These are phyloP conservation scores for Litocranius walleri DNA, from an alignment of 2,113 vertebrate genomes.

Conservation along the genomic window DNA sequence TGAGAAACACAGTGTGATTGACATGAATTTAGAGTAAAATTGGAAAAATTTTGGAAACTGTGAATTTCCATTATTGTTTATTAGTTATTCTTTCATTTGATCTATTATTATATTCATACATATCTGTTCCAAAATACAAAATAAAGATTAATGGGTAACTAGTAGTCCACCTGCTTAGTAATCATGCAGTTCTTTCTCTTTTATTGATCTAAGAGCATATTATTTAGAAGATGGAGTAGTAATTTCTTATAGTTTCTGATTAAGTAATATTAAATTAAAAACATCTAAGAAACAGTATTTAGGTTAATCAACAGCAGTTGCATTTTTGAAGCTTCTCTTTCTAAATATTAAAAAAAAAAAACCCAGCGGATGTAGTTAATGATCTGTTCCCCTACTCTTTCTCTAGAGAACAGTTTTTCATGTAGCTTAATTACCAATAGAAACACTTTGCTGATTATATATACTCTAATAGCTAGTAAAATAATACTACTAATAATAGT, in stretches of 20 bases:
- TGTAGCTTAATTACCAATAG: neutral
- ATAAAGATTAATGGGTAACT: neutral
- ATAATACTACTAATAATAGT: neutral
- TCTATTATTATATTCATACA: neutral
- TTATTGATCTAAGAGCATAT: neutral
- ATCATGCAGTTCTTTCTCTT: constrained; percentile 6
- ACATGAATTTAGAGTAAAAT: neutral
- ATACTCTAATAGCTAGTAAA: neutral
- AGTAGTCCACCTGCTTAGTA: neutral
- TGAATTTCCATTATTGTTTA: constrained; percentile 36
- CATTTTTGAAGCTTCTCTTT: neutral
- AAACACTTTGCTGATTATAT: neutral
- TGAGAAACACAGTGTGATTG: neutral
- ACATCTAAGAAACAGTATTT: constrained; percentile 1
- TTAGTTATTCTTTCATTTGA: neutral
- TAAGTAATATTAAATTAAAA: constrained; percentile 44
- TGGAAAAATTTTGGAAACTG: neutral
- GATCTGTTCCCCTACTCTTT: neutral
- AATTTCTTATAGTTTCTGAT: constrained; percentile 33
- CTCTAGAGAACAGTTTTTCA: neutral
- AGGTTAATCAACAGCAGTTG: neutral
- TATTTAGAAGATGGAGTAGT: neutral
- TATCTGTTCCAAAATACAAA: neutral
- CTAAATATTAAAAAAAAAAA: neutral
- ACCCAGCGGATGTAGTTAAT: neutral